phyloP scores from a whole-genome alignment of 2,888 invertebrate species.

The Theretra japonica region DNA sequence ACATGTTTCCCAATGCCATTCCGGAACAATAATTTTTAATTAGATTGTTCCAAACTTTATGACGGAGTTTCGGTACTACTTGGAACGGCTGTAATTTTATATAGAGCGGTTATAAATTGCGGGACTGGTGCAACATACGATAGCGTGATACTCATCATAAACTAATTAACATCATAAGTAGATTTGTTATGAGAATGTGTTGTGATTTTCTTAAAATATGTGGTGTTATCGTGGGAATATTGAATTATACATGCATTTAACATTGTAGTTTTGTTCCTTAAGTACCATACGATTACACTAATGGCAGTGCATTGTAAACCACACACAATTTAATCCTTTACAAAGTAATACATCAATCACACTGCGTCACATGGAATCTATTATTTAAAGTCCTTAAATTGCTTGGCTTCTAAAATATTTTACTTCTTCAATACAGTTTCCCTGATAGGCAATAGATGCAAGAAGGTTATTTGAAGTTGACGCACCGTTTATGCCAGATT shows the following conservation, averaged over 20 bases:
- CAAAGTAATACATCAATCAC: too few relatives aligned
- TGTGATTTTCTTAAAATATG: too few relatives aligned
- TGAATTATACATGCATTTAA: too few relatives aligned
- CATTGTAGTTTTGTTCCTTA: too few relatives aligned
- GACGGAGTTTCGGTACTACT: background rate
- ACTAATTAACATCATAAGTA: too few relatives aligned
- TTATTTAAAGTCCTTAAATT: background rate
- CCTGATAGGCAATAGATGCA: background rate
- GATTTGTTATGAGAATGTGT: too few relatives aligned
- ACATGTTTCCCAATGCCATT: conserved; percentile 43
- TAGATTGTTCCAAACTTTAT: conserved; percentile 7
- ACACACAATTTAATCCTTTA: too few relatives aligned
- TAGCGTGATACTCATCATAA: too few relatives aligned
- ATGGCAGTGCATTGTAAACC: too few relatives aligned
- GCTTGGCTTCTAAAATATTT: background rate
- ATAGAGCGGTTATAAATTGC: background rate
- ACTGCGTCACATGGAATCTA: background rate
- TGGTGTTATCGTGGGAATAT: too few relatives aligned
- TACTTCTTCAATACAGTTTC: background rate
- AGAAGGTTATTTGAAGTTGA: background rate
- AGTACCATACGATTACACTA: too few relatives aligned
- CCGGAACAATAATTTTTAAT: conserved; percentile 37
- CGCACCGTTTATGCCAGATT: background rate
- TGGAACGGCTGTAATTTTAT: background rate
- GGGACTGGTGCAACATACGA: too few relatives aligned